Base-by-base conservation (phyloP, 2,888 invertebrate genomes). In the Podotricha telesiphe region DNA sequence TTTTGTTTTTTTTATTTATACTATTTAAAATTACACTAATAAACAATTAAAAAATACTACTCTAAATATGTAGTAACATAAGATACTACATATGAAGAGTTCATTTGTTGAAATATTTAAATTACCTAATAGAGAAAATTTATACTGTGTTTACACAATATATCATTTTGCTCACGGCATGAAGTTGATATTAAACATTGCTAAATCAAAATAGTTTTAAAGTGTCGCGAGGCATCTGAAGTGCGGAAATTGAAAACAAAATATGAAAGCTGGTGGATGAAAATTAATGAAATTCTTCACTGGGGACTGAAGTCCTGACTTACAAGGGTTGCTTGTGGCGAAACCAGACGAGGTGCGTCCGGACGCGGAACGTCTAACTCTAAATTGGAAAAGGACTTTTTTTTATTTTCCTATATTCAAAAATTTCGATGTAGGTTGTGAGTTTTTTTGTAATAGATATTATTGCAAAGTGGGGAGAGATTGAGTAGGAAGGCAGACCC, bases 261-360 rank as follows among this genome's bases (percentile, higher is more conserved):
- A 81, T 80, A 80, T 15, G 73, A 82, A 86, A 86, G 85, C 86
- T 84, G 79, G 73, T 80, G 81, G 83, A 86, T 87, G 86, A 84
- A 87, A 90, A 87, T 89, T 90, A 89, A 89, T 89, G 87, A 87
- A 89, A 87, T 86, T 86, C 83, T 76, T 80, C 75, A 76, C 64
- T 75, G 72, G 67, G 67, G 69, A 69, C 68, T 64, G n/a, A n/a
- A n/a, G n/a, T n/a, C n/a, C n/a, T n/a, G 65, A 72, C 74, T 82
- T 82, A 82, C 82, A 85, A 84, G 83, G 82, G 78, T 68, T 55
- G 51, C 61, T 63, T 63, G 72, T 61, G 65, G 59, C 55, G 72
- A 70, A 69, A 68, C 68, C 65, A 50, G 40, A 51, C 34, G 53
- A 66, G 68, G 15, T 64, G 56, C 56, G 56, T 63, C 42, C 56